These are phyloP conservation scores for Burhinus oedicnemus DNA, from an alignment of 2,113 vertebrate species.

Conservation along the genomic window DNA sequence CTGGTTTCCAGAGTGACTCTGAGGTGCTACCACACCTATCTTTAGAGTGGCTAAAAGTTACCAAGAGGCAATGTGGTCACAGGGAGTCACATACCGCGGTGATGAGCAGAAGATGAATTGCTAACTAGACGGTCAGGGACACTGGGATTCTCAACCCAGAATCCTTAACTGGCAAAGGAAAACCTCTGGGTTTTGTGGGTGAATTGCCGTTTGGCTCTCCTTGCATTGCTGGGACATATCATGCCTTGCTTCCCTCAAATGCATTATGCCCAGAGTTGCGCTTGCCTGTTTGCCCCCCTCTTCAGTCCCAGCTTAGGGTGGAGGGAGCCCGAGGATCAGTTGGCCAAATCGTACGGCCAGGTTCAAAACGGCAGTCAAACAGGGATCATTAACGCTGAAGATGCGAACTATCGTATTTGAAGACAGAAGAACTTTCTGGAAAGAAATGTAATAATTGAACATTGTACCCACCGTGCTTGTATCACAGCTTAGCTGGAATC, in stretches of 20 bases:
- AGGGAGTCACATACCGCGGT: neutral
- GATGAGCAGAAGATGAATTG: neutral
- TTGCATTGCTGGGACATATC: neutral
- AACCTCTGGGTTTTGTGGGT: neutral
- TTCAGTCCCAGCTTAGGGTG: neutral
- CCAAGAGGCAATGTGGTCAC: constrained; percentile 21
- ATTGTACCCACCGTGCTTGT: neutral
- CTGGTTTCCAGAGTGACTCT: constrained; percentile 57
- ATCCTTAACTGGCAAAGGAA: neutral
- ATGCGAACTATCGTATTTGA: neutral
- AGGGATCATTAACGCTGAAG: neutral
- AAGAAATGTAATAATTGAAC: neutral
- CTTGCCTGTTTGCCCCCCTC: neutral
- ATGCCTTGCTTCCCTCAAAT: neutral
- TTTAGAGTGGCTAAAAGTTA: constrained; percentile 23
- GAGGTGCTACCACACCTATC: constrained; percentile 37
- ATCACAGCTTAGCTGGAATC: neutral
- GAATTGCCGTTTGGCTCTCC: neutral
- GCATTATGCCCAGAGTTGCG: neutral
- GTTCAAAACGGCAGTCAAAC: neutral
- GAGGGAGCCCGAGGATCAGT: neutral
- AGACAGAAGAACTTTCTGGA: neutral
- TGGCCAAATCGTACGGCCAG: neutral
- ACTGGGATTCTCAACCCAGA: neutral
- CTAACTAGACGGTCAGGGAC: neutral